Evolutionary conservation across 1,140 invertebrate species (phyloP).

Genomic region (Steinernema khuongi): DNA sequence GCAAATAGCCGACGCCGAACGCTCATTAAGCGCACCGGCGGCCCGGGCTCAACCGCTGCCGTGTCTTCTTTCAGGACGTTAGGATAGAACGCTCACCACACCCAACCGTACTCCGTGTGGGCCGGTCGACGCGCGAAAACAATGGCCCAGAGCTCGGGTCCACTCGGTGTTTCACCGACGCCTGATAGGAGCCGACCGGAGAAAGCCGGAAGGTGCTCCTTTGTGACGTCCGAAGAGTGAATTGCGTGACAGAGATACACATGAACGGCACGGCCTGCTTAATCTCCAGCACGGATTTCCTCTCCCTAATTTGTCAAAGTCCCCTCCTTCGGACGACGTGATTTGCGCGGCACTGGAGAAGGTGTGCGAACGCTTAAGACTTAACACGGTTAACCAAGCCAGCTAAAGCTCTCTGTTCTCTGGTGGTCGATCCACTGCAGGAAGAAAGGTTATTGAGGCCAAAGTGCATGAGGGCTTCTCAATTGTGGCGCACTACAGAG

Average conservation of each 20-base stretch:
- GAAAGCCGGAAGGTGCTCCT: background rate
- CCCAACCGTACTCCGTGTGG: background rate
- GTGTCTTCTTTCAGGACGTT: background rate
- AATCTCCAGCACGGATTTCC: constrained; percentile 1
- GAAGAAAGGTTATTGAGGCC: constrained; percentile 1
- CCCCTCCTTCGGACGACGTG: background rate
- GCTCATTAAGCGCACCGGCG: background rate
- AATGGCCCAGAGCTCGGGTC: background rate
- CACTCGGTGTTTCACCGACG: too few species aligned
- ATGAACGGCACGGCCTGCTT: background rate
- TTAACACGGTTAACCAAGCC: background rate
- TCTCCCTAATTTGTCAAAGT: background rate
- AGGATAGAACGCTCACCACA: background rate
- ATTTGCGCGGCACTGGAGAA: background rate
- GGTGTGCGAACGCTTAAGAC: background rate
- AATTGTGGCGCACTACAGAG: background rate
- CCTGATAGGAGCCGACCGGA: background rate
- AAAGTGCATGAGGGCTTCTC: constrained; percentile 15
- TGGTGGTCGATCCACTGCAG: constrained; percentile 3
- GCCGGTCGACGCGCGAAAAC: background rate
- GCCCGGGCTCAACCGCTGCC: background rate
- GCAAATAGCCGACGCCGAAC: background rate
- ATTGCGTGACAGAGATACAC: constrained; percentile 3
- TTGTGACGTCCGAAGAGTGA: constrained; percentile 1
- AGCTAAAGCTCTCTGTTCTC: background rate